Evolutionary conservation across 1,140 invertebrate genomes (phyloP), one percentile per base, ranked within the genome.

Genomic region (Oncopodura yosiiana): DNA sequence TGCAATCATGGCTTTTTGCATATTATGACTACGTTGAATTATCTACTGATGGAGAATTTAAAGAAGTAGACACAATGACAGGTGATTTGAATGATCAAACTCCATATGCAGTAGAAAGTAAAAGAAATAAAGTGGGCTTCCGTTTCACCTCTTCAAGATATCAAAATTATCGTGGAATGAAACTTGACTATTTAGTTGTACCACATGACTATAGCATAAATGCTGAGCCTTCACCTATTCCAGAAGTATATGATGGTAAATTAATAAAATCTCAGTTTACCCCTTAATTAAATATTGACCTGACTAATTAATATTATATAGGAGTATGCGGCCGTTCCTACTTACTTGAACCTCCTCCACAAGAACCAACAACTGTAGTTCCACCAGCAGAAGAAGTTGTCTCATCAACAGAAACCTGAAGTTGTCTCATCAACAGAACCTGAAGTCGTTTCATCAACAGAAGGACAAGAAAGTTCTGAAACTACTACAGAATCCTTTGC

Each of bases 1-100:
- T 61, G 11, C 63, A 65, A 37, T 56, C 60, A 14, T 65, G 63
- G 63, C 61, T 65, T 27, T 62, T 65, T 27, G 60, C 60, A 0
- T 65, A 62, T 42, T 65, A 59, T 48, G 63, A 65, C 50, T 65
- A 60, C 44, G 44, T 65, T 6, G 56, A 57, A 54, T 45, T 65
- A 37, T 49, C 63, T n/a, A 60, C 48, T 30, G 36, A 56, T 43
- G 63, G 63, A 46, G 57, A 56, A 27, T 65, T 56, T 32, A 23
- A 49, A 3, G 57, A 49, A 14, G 60, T 49, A 4, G 9, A 44
- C 27, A 63, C 57, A 50, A 55, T 63, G 37, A 34, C 63, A 29
- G 63, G 63, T 30, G 63, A 65, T 36, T 53, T 62, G 49, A 62
- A 62, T 44, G 38, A 38, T 8, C 53, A 59, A 42, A 65, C 63